Evolutionary conservation across 2,888 invertebrate species (phyloP), one percentile per base, ranked within the genome.

Genomic region (Ectemnius cavifrons): DNA sequence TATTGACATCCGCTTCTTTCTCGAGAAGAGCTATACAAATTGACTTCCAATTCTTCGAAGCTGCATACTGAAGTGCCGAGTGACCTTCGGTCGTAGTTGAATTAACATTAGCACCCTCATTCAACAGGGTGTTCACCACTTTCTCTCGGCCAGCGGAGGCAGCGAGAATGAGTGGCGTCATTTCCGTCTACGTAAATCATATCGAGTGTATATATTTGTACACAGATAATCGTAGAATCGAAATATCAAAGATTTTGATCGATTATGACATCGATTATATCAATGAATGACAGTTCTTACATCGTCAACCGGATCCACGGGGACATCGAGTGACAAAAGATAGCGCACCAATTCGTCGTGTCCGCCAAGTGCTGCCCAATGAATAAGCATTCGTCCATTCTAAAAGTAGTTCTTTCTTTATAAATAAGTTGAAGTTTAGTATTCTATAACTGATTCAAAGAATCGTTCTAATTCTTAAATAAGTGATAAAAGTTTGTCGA

Each of bases 361-460:
- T 23, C 97, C 97, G 77, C 96, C 94, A 67, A 96, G 92, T 63
- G 95, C 93, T 49, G 96, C 95, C 95, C 97, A 96, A 89, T 97
- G 96, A 79, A 97, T 91, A 20, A 96, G 92, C 77, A 95, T 92
- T 73, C 97, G 93, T 67, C 92, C 92, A 91, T 94, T 95, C 96
- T 96, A 92, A 92, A 49, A 68, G 77, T 18, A 73, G 71, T 52
- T 52, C n/a, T 14, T 3, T 14, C n/a, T 52, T 52, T 52, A 16
- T 4, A 52, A 3, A 16, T 52, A 52, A 16, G 14, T 23, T 23
- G 2, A 23, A 23, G 20, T 20, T 20, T 2, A 20, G 23, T 23
- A 23, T 23, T 23, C 1, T 2, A 80, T 6, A 61, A 60, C 71
- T 37, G 57, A 52, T 49, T 52, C 4, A 58, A 61, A 28, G 0